Percentiles rank a stretch among this genome's conserved stretches.
Evolutionary conservation across 2,797 vertebrate genomes (phyloP).

Genomic region (Pelodytes ibericus): DNA sequence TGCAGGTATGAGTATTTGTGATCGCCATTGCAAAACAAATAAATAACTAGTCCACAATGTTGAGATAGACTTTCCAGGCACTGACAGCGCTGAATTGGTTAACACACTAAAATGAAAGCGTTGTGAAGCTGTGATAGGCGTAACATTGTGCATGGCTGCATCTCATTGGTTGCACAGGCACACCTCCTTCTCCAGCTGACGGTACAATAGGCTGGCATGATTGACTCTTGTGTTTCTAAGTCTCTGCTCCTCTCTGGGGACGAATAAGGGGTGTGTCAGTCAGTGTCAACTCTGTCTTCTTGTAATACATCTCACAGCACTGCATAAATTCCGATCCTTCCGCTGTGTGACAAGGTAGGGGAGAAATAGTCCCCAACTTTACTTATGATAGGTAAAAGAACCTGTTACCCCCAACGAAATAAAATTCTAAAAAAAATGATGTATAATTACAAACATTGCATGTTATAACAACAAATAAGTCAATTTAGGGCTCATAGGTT

Average conservation of each 20-base stretch:
- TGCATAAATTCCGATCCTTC: constrained; percentile 12
- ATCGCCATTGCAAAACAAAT: no score
- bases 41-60: no score
- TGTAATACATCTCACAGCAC: constrained; percentile 5
- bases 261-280: constrained; percentile 32
- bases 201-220: constrained; percentile 25
- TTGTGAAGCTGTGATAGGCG: constrained; percentile 15
- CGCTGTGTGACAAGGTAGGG: constrained; percentile 21
- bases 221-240: constrained; percentile 1
- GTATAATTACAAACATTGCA: no score
- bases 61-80: no score
- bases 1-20: no score
- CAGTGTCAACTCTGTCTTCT: neutral
- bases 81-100: no score
- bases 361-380: constrained; percentile 31
- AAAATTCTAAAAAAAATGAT: no score
- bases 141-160: neutral
- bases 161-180: constrained; percentile 34
- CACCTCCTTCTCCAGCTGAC: constrained; percentile 41
- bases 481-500: no score
- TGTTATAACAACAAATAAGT: no score
- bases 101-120: no score
- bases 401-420: no score
- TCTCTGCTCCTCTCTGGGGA: constrained; percentile 3
- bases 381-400: no score